phyloP scores from a whole-genome alignment of 2,888 invertebrate species.

The Melangyna quadrimaculata region DNA sequence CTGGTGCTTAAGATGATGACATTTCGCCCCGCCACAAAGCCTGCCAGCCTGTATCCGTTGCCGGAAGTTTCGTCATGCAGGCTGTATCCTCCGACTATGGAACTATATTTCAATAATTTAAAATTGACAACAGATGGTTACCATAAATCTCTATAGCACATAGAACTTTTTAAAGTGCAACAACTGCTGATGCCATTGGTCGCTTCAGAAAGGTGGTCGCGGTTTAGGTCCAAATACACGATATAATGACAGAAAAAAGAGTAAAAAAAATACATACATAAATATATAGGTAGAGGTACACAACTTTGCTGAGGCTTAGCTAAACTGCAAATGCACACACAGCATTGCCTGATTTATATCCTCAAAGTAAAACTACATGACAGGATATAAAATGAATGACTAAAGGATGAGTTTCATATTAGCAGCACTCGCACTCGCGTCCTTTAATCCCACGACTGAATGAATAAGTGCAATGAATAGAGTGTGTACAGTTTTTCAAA shows the following conservation, averaged over 20 bases:
- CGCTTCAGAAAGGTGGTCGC: slow-evolving; percentile 37
- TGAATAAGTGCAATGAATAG: slow-evolving; percentile 52
- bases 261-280: neutral
- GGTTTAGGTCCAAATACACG: slow-evolving; percentile 27
- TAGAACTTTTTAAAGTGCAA: neutral
- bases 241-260: neutral
- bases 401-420: slow-evolving; percentile 63
- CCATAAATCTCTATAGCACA: neutral
- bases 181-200: slow-evolving; percentile 24
- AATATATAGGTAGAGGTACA: too few relatives aligned
- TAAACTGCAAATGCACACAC: slow-evolving; percentile 37
- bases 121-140: neutral
- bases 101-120: too few relatives aligned
- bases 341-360: slow-evolving; percentile 53
- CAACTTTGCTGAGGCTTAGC: neutral
- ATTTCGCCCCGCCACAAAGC: too few relatives aligned
- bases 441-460: slow-evolving; percentile 64
- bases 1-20: too few relatives aligned
- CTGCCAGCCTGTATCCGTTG: too few relatives aligned
- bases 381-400: slow-evolving; percentile 61
- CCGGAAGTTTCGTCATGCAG: too few relatives aligned
- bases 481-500: slow-evolving; percentile 47
- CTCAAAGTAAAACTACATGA: slow-evolving; percentile 52
- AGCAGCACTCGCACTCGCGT: slow-evolving; percentile 42
- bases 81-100: too few relatives aligned